Evolutionary conservation across 2,113 vertebrate species (phyloP).

Genomic region (Chionis minor): DNA sequence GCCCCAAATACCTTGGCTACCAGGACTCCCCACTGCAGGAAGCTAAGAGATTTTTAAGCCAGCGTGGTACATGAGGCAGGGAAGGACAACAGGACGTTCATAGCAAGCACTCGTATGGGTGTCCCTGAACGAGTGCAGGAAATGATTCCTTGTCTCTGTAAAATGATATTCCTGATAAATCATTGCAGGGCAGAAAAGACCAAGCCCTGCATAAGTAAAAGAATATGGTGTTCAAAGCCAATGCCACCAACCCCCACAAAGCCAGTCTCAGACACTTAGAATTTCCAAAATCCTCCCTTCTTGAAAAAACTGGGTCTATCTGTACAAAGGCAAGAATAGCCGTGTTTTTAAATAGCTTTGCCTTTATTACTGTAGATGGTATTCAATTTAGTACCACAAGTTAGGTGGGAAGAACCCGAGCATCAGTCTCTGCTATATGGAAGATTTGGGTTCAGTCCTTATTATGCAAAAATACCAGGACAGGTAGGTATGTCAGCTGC

Average conservation of each 20-base stretch:
- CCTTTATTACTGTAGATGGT: not conserved
- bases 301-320: not conserved
- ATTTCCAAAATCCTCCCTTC: not conserved
- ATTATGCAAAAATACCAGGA: not conserved
- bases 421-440: no score
- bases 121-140: not conserved
- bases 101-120: not conserved
- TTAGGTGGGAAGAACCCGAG: not conserved
- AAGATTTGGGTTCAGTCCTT: not conserved
- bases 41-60: not conserved
- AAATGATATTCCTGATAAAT: not conserved
- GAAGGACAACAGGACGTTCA: not conserved
- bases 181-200: not conserved
- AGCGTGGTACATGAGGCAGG: not conserved
- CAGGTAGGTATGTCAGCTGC: not conserved
- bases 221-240: not conserved
- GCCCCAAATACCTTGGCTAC: not conserved
- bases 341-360: not conserved
- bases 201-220: not conserved
- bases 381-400: not conserved
- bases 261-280: not conserved
- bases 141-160: not conserved
- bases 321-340: not conserved
- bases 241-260: not conserved
- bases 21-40: not conserved